Base-by-base conservation (phyloP, 1,140 invertebrate genomes). In the Drosophila sproati region DNA sequence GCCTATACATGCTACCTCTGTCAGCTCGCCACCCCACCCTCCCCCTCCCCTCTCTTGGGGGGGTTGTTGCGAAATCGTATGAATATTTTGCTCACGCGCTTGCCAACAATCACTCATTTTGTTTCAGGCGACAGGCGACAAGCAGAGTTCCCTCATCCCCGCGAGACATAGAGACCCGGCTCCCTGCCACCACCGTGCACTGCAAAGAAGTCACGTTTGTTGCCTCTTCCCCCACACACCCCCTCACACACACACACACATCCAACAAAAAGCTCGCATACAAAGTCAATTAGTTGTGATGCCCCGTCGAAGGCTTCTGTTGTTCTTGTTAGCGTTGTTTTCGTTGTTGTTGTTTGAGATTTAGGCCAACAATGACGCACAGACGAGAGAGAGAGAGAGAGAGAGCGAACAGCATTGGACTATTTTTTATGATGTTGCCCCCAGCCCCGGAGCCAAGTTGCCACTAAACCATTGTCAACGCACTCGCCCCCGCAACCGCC, bases 301-400 rank as follows among this genome's bases (percentile, higher is more conserved):
- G 80, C 72, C 69, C 51, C 62, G 68, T 47, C 54, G 48, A 66
- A 47, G 70, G 70, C 66, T 69, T 69, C 47, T 41, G 47, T 60
- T 69, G 61, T 57, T 39, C 62, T 43, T 31, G 31, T 48, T 45
- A 43, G 7, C 10, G 35, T 29, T 28, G 8, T 54, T 64, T 20
- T 20, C 20, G 29, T 54, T 29, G 12, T 31, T 32, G 20, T 20
- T 20, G 20, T 78, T 51, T 47, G 47, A 82, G 83, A 82, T 80
- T 79, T 82, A 88, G 82, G 82, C 83, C 82, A 87, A 82, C 76
- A 88, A 88, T 88, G 82, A 87, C 82, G 82, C 82, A 87, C 83
- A 87, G 68, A 55, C 10, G 1, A 41, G 8, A 41, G 39, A n/a
- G 39, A n/a, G 35, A 43, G 39, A 4, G 10, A 43, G 10, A 10